Evolutionary conservation across 2,113 vertebrate genomes (phyloP).

Genomic region (Epinephelus moara): DNA sequence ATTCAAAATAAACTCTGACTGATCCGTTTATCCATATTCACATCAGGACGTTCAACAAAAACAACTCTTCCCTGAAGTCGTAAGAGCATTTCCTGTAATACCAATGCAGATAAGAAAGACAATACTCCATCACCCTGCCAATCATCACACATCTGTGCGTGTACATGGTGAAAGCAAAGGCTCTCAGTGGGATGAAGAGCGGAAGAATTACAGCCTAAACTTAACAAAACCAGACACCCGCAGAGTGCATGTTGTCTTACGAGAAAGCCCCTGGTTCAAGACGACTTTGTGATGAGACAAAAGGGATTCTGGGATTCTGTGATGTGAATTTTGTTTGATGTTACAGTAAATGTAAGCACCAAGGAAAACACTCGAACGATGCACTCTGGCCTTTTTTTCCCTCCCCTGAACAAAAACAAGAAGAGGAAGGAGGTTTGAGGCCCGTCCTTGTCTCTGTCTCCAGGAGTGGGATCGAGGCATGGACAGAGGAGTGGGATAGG

Average conservation of each 20-base stretch:
- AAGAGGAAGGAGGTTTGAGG: slow-evolving; percentile 27
- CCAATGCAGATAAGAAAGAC: slow-evolving; percentile 54
- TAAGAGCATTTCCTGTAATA: slow-evolving; percentile 25
- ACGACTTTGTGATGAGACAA: slow-evolving; percentile 33
- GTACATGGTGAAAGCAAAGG: slow-evolving; percentile 43
- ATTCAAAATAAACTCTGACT: slow-evolving; percentile 44
- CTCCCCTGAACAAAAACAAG: slow-evolving; percentile 44
- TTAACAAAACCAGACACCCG: slow-evolving; percentile 52
- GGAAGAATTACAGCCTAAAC: slow-evolving; percentile 47
- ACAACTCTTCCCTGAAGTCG: slow-evolving; percentile 37
- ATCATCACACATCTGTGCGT: slow-evolving; percentile 66
- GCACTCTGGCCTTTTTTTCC: not conserved
- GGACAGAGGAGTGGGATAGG: slow-evolving; percentile 30
- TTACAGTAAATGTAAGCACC: slow-evolving; percentile 51
- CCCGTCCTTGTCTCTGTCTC: slow-evolving; percentile 11
- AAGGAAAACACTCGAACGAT: slow-evolving; percentile 56
- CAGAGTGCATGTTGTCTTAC: slow-evolving; percentile 28
- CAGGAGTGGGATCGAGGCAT: slow-evolving; percentile 9
- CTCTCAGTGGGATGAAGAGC: slow-evolving; percentile 25
- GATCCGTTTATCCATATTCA: slow-evolving; percentile 39
- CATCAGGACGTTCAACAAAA: slow-evolving; percentile 18
- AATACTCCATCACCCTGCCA: slow-evolving; percentile 49
- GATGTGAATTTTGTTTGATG: slow-evolving; percentile 53
- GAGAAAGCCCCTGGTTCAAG: slow-evolving; percentile 15
- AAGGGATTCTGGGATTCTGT: not conserved